A percentile compares a stretch with the other conserved stretches of the same genome.
These are phyloP conservation scores for Ceratosolen solmsi DNA, from an alignment of 1,140 invertebrate species.

Conservation along the genomic window DNA sequence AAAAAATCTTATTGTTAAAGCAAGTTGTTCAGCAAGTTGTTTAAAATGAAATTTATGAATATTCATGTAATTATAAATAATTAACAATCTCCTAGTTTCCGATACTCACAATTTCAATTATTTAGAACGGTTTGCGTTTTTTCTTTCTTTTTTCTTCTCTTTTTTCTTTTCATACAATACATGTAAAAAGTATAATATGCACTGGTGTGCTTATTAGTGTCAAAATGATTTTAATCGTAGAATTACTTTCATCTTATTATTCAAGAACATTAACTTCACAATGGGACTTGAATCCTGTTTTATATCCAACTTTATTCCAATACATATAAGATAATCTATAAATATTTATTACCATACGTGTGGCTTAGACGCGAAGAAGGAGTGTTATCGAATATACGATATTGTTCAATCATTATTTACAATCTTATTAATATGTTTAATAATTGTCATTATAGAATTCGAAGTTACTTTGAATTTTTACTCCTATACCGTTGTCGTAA, in stretches of 20 bases:
- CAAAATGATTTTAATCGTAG: slow-evolving; percentile 20
- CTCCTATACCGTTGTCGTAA: too few species aligned
- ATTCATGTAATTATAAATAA: too few species aligned
- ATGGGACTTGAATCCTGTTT: not conserved
- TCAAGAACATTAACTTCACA: not conserved
- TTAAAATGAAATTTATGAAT: too few species aligned
- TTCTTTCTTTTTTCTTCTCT: too few species aligned
- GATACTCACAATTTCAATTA: too few species aligned
- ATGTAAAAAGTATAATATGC: too few species aligned
- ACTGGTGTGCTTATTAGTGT: not conserved
- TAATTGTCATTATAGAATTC: not conserved
- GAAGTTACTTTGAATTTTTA: not conserved
- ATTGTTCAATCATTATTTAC: not conserved
- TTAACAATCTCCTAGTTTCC: too few species aligned
- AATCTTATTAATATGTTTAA: not conserved
- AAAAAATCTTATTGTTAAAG: too few species aligned
- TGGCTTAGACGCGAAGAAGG: not conserved
- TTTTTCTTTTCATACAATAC: too few species aligned
- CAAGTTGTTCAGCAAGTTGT: too few species aligned
- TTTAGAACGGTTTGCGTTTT: too few species aligned
- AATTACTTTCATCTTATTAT: not conserved
- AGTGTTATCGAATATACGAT: not conserved
- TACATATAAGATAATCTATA: not conserved
- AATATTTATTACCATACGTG: not conserved
- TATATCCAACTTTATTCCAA: not conserved